Conservation (phyloP, 1,140 invertebrate genomes). For the Teleopsis dalmanni region DNA sequence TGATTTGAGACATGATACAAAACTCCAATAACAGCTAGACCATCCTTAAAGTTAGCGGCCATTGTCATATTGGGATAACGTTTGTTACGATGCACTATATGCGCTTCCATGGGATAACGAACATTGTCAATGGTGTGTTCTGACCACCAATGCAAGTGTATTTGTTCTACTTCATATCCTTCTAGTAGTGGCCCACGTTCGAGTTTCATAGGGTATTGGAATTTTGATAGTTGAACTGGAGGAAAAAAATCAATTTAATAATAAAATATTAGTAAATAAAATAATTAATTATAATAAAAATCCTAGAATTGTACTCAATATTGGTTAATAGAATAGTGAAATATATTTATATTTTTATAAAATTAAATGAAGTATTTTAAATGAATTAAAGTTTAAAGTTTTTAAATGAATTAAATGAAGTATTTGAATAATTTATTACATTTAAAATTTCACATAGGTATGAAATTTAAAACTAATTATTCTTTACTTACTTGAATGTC, state of each 20-base stretch:
- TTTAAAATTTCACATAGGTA: too few species aligned
- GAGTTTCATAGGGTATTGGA: slow-evolving; percentile 38
- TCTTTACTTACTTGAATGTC: slow-evolving; percentile 46
- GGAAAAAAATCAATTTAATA: not conserved
- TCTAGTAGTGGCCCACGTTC: slow-evolving; percentile 47
- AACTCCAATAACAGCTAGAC: slow-evolving; percentile 62
- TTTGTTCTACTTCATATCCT: slow-evolving; percentile 55
- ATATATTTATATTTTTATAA: too few species aligned
- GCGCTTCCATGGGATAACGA: slow-evolving; percentile 56
- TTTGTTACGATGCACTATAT: slow-evolving; percentile 62
- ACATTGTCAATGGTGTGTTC: slow-evolving; percentile 62
- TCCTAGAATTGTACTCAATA: too few species aligned
- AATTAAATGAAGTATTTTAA: too few species aligned
- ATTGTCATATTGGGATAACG: slow-evolving; percentile 50
- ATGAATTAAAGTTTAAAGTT: too few species aligned
- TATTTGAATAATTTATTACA: too few species aligned
- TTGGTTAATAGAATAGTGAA: too few species aligned
- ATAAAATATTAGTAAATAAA: not conserved
- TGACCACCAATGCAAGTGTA: slow-evolving; percentile 74
- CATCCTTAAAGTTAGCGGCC: slow-evolving; percentile 52
- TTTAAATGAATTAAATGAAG: too few species aligned
- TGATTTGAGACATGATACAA: slow-evolving; percentile 55
- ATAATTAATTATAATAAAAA: too few species aligned
- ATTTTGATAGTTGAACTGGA: slow-evolving; percentile 45
- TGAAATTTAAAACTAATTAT: not conserved